Conservation (phyloP, 2,888 invertebrate genomes). For the Protodeltote pygarga region DNA sequence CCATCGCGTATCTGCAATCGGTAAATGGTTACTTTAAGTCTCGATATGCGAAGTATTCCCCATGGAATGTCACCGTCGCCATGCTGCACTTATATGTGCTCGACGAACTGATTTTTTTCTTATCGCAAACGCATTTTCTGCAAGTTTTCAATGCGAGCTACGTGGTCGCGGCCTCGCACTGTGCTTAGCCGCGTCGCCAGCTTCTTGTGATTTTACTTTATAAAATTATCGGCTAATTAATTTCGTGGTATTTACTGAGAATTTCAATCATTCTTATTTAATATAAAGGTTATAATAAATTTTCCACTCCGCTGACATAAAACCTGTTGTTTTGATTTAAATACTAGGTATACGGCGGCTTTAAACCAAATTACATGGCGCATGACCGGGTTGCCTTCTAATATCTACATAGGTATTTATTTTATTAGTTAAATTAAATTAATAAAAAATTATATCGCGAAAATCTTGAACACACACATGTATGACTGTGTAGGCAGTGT, state of each 20-base stretch:
- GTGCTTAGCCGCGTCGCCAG: constrained; percentile 56
- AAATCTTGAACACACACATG: too few species aligned
- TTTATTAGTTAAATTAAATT: too few species aligned
- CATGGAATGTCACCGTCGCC: constrained; percentile 83
- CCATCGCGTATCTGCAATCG: constrained; percentile 86
- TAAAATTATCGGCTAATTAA: constrained; percentile 55
- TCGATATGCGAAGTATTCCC: constrained; percentile 82
- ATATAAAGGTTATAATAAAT: constrained; percentile 45
- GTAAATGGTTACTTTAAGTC: constrained; percentile 85
- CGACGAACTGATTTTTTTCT: constrained; percentile 84
- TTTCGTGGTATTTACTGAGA: constrained; percentile 51
- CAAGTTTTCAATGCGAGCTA: constrained; percentile 80
- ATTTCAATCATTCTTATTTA: constrained; percentile 49
- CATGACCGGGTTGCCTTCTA: constrained; percentile 40
- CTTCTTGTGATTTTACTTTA: constrained; percentile 52
- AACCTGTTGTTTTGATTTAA: constrained; percentile 46
- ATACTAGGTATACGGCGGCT: constrained; percentile 37
- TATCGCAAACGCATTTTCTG: constrained; percentile 85
- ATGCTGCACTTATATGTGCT: constrained; percentile 82
- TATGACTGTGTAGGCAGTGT: too few species aligned
- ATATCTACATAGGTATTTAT: constrained; percentile 16
- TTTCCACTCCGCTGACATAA: constrained; percentile 45
- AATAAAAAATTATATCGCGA: too few species aligned
- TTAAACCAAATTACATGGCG: constrained; percentile 42
- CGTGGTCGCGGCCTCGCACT: constrained; percentile 57